Base-by-base conservation (phyloP, 2,113 vertebrate species). In the Pelusios castaneus region DNA sequence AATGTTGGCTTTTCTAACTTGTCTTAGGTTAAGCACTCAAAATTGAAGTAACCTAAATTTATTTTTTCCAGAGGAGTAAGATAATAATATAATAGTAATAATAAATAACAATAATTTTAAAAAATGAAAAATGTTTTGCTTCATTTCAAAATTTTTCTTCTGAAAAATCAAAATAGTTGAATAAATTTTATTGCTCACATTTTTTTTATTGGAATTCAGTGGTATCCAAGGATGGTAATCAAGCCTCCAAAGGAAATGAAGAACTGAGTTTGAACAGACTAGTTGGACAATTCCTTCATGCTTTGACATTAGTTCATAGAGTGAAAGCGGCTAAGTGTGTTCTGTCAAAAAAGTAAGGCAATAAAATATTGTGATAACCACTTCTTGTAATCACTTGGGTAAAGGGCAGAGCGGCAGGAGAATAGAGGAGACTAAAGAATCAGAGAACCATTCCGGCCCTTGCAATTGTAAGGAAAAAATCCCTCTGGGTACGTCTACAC, bases 391-490 rank as follows among this genome's bases (percentile, higher is more conserved):
- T 38, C 38, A 25, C 89, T 58, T 34, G 45, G 29, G 1, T 81
- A 88, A 75, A 43, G 70, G 38, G 31, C 4, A 2, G 31, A 3
- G 34, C 10, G 47, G 47, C 47, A 10, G 47, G 47, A n/a, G n/a
- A n/a, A n/a, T 47, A 14, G 3, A 14, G 51, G 13, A 1, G 7
- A 21, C 73, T 76, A 27, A 81, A 84, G 3, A 24, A 4, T 84
- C n/a, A 77, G 60, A 93, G 58, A 54, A 93, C 24, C 7, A 25
- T 89, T 77, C 25, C 90, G 19, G 14, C 21, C 63, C 31, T 75
- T 75, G 93, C 16, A 89, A 92, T 4, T 55, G 12, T 67, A 45
- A 94, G 90, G 21, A 31, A 80, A 93, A 91, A 84, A 87, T 51
- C 3, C 73, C 19, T n/a, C n/a, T n/a, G n/a, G n/a, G n/a, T n/a